phyloP scores from a whole-genome alignment of 2,888 invertebrate genomes.

The Amblyjoppa fuscipennis region DNA sequence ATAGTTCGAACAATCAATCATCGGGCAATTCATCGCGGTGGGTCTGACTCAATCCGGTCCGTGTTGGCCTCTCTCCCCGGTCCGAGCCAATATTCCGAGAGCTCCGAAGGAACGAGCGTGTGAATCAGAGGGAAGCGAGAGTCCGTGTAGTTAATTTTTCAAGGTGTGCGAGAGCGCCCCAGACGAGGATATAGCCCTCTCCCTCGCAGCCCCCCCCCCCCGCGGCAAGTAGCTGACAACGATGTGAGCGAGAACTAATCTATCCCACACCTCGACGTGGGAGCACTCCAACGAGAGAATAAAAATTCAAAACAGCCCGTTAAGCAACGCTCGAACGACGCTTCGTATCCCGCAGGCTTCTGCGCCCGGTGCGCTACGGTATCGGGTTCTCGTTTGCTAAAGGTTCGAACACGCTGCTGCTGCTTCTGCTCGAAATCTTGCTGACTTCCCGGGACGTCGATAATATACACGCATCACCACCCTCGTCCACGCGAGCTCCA shows the following conservation, averaged over 20 bases:
- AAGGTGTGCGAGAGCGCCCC: slow-evolving; percentile 43
- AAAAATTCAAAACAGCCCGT: slow-evolving; percentile 78
- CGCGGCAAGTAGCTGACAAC: slow-evolving; percentile 80
- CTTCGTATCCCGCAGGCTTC: slow-evolving; percentile 58
- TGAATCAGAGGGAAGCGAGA: slow-evolving; percentile 44
- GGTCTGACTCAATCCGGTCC: slow-evolving; percentile 52
- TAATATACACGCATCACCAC: slow-evolving; percentile 35
- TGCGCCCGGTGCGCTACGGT: slow-evolving; percentile 25
- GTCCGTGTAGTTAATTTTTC: slow-evolving; percentile 2
- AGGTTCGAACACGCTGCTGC: slow-evolving; percentile 14
- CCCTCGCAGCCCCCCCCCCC: slow-evolving; percentile 69
- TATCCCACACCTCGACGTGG: slow-evolving; percentile 78
- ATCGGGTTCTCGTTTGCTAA: slow-evolving; percentile 56
- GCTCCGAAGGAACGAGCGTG: slow-evolving; percentile 39
- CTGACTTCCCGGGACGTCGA: slow-evolving; percentile 29
- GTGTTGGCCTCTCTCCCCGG: slow-evolving; percentile 46
- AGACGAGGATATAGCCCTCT: slow-evolving; percentile 36
- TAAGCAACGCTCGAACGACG: slow-evolving; percentile 77
- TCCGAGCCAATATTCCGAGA: slow-evolving; percentile 27
- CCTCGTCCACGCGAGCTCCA: slow-evolving; percentile 11
- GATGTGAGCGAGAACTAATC: slow-evolving; percentile 79
- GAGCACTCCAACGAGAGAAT: slow-evolving; percentile 72
- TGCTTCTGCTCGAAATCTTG: slow-evolving; percentile 35
- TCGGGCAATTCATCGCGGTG: slow-evolving; percentile 57
- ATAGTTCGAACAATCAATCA: slow-evolving; percentile 52